These are phyloP conservation scores for Melanogrammus aeglefinus DNA, from an alignment of 2,797 vertebrate genomes.

Conservation along the genomic window DNA sequence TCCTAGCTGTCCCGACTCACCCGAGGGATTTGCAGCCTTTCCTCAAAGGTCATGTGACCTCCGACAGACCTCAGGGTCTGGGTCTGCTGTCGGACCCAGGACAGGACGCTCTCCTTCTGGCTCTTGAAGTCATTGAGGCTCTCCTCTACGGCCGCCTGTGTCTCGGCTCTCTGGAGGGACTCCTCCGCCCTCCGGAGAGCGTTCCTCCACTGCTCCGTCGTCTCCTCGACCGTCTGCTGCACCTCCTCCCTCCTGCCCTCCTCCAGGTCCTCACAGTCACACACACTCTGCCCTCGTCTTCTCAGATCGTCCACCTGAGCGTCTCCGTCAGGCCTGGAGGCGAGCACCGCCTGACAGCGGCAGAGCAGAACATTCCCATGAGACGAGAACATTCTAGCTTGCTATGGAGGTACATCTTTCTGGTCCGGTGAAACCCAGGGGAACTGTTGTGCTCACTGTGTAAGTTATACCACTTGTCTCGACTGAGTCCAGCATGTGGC, in stretches of 20 bases:
- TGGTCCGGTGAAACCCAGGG: no score
- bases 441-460: no score
- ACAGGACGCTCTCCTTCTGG: not conserved
- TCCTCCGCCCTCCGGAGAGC: conserved; percentile 35
- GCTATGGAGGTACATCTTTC: no score
- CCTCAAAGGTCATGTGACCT: conserved; percentile 54
- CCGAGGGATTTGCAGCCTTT: conserved; percentile 73
- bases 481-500: no score
- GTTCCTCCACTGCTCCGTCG: conserved; percentile 66
- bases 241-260: conserved; percentile 44
- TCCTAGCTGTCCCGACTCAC: conserved; percentile 55
- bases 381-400: not conserved
- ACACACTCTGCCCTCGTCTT: conserved; percentile 61
- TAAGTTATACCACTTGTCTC: no score
- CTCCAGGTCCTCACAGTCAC: conserved; percentile 50
- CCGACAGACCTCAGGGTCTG: conserved; percentile 66
- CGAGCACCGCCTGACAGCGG: conserved; percentile 75
- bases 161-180: not conserved
- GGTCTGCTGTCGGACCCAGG: conserved; percentile 48
- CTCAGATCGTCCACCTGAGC: conserved; percentile 72
- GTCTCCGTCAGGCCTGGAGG: conserved; percentile 69
- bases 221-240: conserved; percentile 55
- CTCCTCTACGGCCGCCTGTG: not conserved
- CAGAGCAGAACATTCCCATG: not conserved
- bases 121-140: not conserved